A percentile compares a stretch with the other conserved stretches of the same genome.
Conservation (phyloP, 2,113 vertebrate genomes). For the Paramisgurnus dabryanus region DNA sequence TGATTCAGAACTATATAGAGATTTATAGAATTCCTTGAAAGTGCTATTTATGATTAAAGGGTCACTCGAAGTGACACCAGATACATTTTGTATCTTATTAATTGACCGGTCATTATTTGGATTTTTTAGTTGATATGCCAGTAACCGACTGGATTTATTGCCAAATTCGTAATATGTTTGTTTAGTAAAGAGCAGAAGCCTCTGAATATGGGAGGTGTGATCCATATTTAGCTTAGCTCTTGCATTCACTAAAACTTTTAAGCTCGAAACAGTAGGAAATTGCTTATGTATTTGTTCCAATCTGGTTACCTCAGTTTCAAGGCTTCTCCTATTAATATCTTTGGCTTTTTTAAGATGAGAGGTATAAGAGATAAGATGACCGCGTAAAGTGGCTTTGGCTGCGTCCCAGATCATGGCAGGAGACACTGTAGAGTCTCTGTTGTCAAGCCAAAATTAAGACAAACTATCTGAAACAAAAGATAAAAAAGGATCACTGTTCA, state of each 20-base stretch:
- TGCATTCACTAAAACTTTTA: neutral
- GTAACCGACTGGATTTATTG: neutral
- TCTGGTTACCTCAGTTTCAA: neutral
- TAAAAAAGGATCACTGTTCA: neutral
- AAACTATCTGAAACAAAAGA: no score
- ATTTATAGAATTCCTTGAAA: neutral
- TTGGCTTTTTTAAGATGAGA: neutral
- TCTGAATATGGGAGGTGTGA: neutral
- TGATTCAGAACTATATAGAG: neutral
- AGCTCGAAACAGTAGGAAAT: neutral
- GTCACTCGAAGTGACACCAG: neutral
- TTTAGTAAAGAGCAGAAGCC: no score
- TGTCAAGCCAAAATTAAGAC: no score
- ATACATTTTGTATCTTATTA: neutral
- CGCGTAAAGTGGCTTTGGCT: neutral
- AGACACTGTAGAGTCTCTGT: neutral
- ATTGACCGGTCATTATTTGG: neutral
- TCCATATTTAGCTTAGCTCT: neutral
- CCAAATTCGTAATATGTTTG: neutral
- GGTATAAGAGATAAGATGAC: neutral
- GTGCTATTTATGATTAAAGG: neutral
- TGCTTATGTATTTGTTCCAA: constrained; percentile 8
- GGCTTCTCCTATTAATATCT: neutral
- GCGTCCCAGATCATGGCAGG: neutral
- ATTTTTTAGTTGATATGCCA: neutral